These are phyloP conservation scores for Malurus alboscapulatus DNA, from an alignment of 2,113 vertebrate species.

Conservation along the genomic window DNA sequence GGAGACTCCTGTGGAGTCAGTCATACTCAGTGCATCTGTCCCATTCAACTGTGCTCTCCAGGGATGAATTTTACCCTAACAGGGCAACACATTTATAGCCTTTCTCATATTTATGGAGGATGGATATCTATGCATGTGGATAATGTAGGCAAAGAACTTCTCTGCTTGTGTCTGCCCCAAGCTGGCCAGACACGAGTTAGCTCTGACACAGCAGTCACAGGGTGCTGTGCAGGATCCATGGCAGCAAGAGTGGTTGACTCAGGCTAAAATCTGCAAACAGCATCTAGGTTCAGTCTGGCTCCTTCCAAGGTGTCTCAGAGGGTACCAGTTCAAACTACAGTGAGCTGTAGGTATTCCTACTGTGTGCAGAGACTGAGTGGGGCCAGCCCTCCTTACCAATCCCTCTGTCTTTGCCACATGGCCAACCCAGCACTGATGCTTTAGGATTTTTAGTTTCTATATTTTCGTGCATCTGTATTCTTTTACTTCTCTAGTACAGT, in stretches of 20 bases:
- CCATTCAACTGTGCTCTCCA: neutral
- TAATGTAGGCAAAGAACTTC: neutral
- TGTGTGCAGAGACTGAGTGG: neutral
- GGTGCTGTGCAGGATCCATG: neutral
- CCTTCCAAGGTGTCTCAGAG: neutral
- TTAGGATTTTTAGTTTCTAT: too few species aligned
- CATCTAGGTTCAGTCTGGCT: neutral
- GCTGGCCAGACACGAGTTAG: neutral
- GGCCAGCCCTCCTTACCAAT: neutral
- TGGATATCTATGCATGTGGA: neutral
- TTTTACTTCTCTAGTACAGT: too few species aligned
- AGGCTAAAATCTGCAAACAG: neutral
- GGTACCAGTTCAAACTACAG: neutral
- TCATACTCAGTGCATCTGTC: fast-evolving
- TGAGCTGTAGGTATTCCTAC: neutral
- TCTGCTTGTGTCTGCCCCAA: neutral
- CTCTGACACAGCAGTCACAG: neutral
- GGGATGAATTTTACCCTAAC: neutral
- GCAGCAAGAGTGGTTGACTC: neutral
- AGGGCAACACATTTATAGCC: neutral
- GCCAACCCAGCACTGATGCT: neutral
- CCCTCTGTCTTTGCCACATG: neutral
- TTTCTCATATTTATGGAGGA: neutral
- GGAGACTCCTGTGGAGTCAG: neutral
- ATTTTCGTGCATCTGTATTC: too few species aligned